phyloP scores from a whole-genome alignment of 2,113 vertebrate genomes.

The Fregetta grallaria region DNA sequence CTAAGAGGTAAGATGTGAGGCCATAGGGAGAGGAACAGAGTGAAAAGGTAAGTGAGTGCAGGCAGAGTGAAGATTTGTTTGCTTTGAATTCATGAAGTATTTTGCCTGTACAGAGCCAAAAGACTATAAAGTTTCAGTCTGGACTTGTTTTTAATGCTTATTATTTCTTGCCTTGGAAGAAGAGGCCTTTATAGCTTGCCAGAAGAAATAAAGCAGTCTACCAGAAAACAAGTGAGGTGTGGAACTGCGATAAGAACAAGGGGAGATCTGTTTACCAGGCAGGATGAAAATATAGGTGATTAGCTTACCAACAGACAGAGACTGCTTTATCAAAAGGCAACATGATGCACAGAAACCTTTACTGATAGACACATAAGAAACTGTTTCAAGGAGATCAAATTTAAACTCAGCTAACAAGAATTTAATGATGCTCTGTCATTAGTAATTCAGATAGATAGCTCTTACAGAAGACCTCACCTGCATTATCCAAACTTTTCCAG shows the following conservation, averaged over 20 bases:
- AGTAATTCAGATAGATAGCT: not conserved
- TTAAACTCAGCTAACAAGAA: not conserved
- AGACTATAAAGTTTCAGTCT: not conserved
- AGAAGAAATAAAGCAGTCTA: constrained; percentile 17
- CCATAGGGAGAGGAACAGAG: not conserved
- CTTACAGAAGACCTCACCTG: not conserved
- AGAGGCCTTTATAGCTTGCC: not conserved
- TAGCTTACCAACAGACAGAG: not conserved
- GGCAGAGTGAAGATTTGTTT: not conserved
- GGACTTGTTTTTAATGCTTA: not conserved
- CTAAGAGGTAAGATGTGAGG: not conserved
- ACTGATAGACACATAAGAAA: not conserved
- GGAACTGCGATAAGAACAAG: not conserved
- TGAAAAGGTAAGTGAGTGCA: not conserved
- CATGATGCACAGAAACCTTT: not conserved
- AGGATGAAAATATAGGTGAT: constrained; percentile 27
- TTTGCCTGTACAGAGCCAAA: not conserved
- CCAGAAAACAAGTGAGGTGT: not conserved
- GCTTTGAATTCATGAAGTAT: not conserved
- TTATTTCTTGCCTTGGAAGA: constrained; percentile 15
- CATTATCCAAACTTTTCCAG: not conserved
- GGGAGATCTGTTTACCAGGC: constrained; percentile 23
- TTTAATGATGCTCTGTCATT: not conserved
- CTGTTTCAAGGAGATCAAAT: not conserved
- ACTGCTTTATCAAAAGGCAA: not conserved